Base-by-base conservation (phyloP, 2,888 invertebrate genomes). In the Neuroscelio doddi region DNA sequence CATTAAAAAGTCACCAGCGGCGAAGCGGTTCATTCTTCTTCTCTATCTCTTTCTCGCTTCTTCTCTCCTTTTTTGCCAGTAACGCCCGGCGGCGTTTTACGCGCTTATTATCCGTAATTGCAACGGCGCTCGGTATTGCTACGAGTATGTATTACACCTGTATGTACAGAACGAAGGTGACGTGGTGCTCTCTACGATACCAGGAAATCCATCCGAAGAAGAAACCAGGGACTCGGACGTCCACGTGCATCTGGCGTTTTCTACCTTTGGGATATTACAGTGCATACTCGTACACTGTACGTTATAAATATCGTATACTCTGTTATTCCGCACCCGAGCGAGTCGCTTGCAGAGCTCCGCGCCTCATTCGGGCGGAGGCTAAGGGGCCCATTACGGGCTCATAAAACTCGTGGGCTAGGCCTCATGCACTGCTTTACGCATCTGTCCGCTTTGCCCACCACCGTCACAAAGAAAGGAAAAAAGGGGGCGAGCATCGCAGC, bases 351-450 rank as follows among this genome's bases (percentile, higher is more conserved):
- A n/a, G 50, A 57, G 56, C 51, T 62, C 58, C 68, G 64, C 49
- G 53, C 53, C 50, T 42, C 21, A 14, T 63, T 55, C 62, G 51
- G 68, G 62, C 58, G 61, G 66, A 70, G 59, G 69, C 71, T 69
- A 71, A 72, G 73, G 72, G 73, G 74, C 72, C 74, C 73, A 76
- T 76, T 74, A 74, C 69, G 61, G 51, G 50, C 63, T 68, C 72
- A 74, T 76, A 76, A 76, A 76, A 76, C 65, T 65, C 71, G 69
- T 65, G 72, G 74, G 71, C 72, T n/a, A 74, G 72, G 75, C 71
- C 67, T 70, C 67, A 49, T 73, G 70, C 71, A 70, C 74, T 71
- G 69, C 69, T 75, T 70, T 75, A 74, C 79, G 72, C 69, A 72
- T 73, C 71, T 44, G 26, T 44, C 52, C 42, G 57, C 47, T 39